Conservation (phyloP, 2,113 vertebrate species). For the Pedionomus torquatus region DNA sequence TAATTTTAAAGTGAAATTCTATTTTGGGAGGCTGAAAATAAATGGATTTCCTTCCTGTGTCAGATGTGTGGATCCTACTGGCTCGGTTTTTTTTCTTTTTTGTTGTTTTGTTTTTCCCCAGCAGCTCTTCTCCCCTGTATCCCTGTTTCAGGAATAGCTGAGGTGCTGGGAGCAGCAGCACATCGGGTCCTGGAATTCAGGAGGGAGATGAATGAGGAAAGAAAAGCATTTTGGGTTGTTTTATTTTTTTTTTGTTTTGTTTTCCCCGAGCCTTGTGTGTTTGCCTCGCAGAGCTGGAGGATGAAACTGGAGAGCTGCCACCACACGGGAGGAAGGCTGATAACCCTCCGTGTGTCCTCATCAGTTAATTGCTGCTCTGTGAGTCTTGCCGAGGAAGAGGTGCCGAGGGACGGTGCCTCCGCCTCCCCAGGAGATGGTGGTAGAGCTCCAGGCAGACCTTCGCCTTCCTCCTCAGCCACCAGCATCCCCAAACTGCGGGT, state of each 20-base stretch:
- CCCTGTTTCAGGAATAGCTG: neutral
- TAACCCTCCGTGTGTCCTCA: neutral
- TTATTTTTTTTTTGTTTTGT: neutral
- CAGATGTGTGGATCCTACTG: no score
- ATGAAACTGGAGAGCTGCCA: neutral
- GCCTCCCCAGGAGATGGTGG: neutral
- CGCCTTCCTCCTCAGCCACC: accelerated
- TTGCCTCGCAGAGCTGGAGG: neutral
- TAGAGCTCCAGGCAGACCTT: neutral
- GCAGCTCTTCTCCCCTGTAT: neutral
- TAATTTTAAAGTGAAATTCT: neutral
- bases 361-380: neutral
- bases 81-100: no score
- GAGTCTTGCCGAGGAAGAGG: neutral
- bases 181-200: accelerated
- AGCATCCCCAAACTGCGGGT: neutral
- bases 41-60: neutral
- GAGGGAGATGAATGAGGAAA: neutral
- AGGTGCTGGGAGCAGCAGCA: neutral
- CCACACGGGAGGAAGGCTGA: neutral
- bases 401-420: neutral
- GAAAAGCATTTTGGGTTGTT: neutral
- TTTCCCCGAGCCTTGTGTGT: neutral
- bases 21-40: neutral
- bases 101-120: no score